phyloP scores from a whole-genome alignment of 1,140 invertebrate species.

The Leptinotarsa texana region DNA sequence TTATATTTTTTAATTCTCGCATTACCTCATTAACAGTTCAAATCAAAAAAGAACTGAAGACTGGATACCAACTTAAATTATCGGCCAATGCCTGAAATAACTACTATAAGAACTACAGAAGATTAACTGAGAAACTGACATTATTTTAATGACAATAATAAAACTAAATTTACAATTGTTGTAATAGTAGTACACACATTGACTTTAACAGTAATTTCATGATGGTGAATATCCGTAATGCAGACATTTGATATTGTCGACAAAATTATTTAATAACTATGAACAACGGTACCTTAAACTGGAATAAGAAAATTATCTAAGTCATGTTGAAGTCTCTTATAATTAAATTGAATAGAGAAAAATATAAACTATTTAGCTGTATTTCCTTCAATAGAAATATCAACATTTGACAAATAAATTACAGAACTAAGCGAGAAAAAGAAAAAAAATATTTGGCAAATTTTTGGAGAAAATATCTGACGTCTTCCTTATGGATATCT shows the following conservation, averaged over 20 bases:
- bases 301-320: not conserved
- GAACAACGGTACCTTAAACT: not conserved
- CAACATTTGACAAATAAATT: too few species aligned
- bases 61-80: constrained; percentile 43
- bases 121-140: constrained; percentile 42
- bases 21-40: constrained; percentile 41
- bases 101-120: constrained; percentile 40
- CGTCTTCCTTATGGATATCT: not conserved
- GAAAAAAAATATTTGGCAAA: too few species aligned
- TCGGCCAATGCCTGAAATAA: constrained; percentile 36
- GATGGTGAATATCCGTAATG: constrained; percentile 15
- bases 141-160: constrained; percentile 36
- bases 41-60: constrained; percentile 33
- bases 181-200: constrained; percentile 32
- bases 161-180: constrained; percentile 35
- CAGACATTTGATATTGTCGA: constrained; percentile 1
- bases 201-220: constrained; percentile 25
- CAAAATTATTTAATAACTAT: constrained; percentile 1
- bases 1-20: constrained; percentile 35
- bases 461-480: too few species aligned
- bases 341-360: too few species aligned
- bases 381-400: too few species aligned
- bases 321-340: too few species aligned
- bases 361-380: too few species aligned
- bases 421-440: too few species aligned